These are phyloP conservation scores for Phoxinus dragarum DNA, from an alignment of 2,797 vertebrate genomes.

Conservation along the genomic window DNA sequence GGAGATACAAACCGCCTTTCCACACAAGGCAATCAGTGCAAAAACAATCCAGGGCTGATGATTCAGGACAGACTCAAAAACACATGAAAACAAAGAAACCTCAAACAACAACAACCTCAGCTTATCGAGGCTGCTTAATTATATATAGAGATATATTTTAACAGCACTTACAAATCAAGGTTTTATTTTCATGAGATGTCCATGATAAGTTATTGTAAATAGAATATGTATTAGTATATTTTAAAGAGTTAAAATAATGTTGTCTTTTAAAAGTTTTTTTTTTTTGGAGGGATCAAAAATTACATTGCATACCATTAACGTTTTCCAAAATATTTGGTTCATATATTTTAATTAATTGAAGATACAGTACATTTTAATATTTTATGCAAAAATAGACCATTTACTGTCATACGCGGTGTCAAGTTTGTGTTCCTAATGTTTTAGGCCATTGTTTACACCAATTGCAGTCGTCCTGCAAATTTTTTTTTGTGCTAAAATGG, in stretches of 20 bases:
- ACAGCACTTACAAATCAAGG: slow-evolving; percentile 25
- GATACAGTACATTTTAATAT: not conserved
- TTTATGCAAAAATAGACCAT: not conserved
- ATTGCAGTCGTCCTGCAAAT: not conserved
- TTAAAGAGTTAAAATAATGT: not conserved
- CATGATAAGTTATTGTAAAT: slow-evolving; percentile 8
- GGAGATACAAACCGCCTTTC: slow-evolving; percentile 50
- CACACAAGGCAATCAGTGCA: not conserved
- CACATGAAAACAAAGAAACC: slow-evolving; percentile 26
- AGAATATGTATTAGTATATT: slow-evolving; percentile 2
- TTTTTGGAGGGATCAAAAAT: not conserved
- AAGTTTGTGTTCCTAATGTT: not conserved
- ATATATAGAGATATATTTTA: slow-evolving; percentile 2
- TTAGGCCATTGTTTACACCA: slow-evolving; percentile 11
- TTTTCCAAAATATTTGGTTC: not conserved
- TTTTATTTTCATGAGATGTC: slow-evolving; percentile 9
- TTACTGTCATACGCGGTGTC: not conserved
- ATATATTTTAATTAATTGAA: not conserved
- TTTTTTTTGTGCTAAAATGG: not conserved
- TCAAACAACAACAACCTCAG: slow-evolving; percentile 47
- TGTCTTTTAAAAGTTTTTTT: not conserved
- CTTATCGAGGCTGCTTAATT: slow-evolving; percentile 11
- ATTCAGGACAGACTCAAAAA: not conserved
- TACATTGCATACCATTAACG: no score
- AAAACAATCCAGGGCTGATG: not conserved